These are phyloP conservation scores for Microplitis manilae DNA, from an alignment of 2,888 invertebrate species.

Conservation along the genomic window DNA sequence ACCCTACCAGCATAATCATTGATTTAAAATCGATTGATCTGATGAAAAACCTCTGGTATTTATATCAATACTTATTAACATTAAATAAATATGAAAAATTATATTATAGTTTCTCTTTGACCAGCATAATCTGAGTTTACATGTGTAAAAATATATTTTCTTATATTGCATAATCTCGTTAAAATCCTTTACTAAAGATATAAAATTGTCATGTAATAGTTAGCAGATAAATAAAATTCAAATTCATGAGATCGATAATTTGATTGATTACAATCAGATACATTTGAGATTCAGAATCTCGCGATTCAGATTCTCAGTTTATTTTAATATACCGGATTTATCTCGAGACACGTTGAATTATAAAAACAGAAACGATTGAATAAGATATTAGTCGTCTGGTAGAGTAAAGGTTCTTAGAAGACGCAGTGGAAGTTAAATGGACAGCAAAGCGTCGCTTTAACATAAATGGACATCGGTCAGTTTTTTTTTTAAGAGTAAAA, in stretches of 20 bases:
- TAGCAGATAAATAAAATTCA: too few species aligned
- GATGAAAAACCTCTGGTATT: neutral
- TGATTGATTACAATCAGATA: too few species aligned
- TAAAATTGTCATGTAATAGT: too few species aligned
- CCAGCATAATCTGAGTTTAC: too few species aligned
- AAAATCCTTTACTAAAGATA: too few species aligned
- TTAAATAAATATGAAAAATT: too few species aligned
- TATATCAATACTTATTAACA: neutral
- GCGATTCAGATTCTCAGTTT: neutral
- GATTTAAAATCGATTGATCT: neutral
- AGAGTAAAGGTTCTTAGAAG: neutral
- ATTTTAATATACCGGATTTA: neutral
- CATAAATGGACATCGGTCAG: neutral
- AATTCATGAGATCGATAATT: too few species aligned
- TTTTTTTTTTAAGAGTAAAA: neutral
- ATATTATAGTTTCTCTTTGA: too few species aligned
- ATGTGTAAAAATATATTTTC: too few species aligned
- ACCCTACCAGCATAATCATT: neutral
- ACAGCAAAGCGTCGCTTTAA: neutral
- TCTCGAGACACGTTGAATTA: neutral
- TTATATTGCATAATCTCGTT: too few species aligned
- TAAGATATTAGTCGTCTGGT: neutral
- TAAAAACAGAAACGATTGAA: neutral
- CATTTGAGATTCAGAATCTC: too few species aligned
- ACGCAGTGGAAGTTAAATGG: neutral